Conservation (phyloP, 2,113 vertebrate species). For the Tinamus guttatus region DNA sequence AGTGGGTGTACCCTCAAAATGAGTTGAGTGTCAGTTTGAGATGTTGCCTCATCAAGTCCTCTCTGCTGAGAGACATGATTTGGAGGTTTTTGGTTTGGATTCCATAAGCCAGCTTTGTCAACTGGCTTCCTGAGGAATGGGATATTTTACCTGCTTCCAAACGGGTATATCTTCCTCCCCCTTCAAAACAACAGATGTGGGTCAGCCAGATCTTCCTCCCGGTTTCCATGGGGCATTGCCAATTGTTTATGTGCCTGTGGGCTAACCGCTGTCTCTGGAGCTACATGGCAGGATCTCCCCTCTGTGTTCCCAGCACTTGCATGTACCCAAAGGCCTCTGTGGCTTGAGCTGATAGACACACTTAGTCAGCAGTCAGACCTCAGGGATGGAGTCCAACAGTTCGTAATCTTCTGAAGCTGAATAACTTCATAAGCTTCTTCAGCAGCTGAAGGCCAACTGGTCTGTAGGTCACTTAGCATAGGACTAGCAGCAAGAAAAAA, state of each 20-base stretch:
- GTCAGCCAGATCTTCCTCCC: neutral
- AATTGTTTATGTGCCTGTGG: neutral
- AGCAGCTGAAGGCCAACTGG: neutral
- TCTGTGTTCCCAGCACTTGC: neutral
- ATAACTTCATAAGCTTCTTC: no score
- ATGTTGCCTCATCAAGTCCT: neutral
- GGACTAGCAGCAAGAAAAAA: neutral
- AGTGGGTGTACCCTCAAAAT: neutral
- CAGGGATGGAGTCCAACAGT: neutral
- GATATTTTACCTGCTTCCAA: neutral
- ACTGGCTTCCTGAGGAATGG: neutral
- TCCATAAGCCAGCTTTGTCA: neutral
- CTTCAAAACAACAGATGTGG: neutral
- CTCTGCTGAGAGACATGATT: neutral
- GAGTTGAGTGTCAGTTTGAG: neutral
- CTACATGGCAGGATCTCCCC: neutral
- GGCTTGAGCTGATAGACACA: neutral
- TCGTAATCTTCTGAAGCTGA: neutral
- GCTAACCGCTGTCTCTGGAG: neutral
- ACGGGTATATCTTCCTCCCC: neutral
- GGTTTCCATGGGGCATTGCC: neutral
- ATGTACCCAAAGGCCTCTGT: no score
- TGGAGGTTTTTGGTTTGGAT: neutral
- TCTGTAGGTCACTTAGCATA: neutral
- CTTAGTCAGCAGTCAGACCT: neutral